Evolutionary conservation across 1,140 invertebrate genomes (phyloP), one percentile per base, ranked within the genome.

Genomic region (Papilio machaon): DNA sequence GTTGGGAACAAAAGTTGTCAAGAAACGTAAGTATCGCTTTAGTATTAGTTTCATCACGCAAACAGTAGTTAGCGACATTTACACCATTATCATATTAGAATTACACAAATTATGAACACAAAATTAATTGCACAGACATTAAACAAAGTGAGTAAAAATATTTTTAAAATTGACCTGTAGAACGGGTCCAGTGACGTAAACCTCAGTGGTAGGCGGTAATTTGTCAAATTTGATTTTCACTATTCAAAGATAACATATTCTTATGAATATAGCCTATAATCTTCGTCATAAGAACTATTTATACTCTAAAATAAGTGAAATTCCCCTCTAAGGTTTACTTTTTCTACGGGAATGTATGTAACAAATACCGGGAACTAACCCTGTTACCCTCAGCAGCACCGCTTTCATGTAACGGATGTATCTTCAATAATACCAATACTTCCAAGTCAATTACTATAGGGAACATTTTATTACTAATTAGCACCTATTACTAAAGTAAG

Each of bases 391-490:
- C 90, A 92, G 88, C 90, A 91, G 89, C 91, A 91, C 89, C 87
- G 91, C 91, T 93, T 94, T 84, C 77, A 84, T 90, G 82, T 85
- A 85, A 83, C 85, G 86, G 82, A 85, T 84, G 82, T 89, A 86
- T 87, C 88, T 91, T 88, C 88, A 89, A 92, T 90, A 84, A 93
- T 1, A 87, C 90, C 89, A 93, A 91, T 95, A 96, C 95, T 95
- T 96, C 95, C 95, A 96, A 96, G 96, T 96, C 96, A 96, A 96
- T 96, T 96, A 96, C 93, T 95, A 95, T 95, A 96, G 95, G 96
- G 96, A 96, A 96, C 95, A 96, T 95, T 95, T 94, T 94, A 93
- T 88, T 94, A 93, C 90, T 92, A 91, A 91, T 88, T 94, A 94
- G 93, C 91, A 94, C 89, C 89, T 94, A 93, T 87, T 92, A 93